Conservation (phyloP, 2,797 vertebrate species). For the Lagorchestes hirsutus region DNA sequence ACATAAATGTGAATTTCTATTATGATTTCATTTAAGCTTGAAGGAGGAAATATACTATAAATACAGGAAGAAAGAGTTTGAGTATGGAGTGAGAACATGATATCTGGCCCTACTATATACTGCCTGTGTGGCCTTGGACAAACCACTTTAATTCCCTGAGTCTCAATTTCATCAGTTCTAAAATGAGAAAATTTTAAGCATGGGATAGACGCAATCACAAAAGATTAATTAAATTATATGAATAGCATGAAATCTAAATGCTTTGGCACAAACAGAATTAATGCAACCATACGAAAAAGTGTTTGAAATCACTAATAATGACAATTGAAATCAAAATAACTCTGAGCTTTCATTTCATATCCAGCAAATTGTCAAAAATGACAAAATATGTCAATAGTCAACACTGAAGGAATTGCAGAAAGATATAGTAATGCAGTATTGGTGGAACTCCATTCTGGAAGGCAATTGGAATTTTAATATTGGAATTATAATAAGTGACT, state of each 20-base stretch:
- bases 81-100: not conserved
- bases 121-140: not conserved
- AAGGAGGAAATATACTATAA: not conserved
- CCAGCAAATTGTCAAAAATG: not conserved
- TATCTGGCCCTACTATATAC: not conserved
- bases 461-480: not conserved
- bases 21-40: constrained; percentile 8
- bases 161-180: not conserved
- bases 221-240: not conserved
- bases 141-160: not conserved
- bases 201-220: not conserved
- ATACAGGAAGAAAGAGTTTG: not conserved
- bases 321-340: not conserved
- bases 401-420: not conserved
- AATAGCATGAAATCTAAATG: not conserved
- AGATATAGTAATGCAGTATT: no score
- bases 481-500: not conserved
- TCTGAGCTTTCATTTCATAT: not conserved
- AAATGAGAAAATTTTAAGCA: not conserved
- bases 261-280: not conserved
- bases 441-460: not conserved
- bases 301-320: not conserved
- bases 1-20: not conserved
- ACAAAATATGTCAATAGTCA: not conserved
- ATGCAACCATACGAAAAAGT: not conserved